Evolutionary conservation across 2,113 vertebrate genomes (phyloP).

Genomic region (Mesoclemmys tuberculata): DNA sequence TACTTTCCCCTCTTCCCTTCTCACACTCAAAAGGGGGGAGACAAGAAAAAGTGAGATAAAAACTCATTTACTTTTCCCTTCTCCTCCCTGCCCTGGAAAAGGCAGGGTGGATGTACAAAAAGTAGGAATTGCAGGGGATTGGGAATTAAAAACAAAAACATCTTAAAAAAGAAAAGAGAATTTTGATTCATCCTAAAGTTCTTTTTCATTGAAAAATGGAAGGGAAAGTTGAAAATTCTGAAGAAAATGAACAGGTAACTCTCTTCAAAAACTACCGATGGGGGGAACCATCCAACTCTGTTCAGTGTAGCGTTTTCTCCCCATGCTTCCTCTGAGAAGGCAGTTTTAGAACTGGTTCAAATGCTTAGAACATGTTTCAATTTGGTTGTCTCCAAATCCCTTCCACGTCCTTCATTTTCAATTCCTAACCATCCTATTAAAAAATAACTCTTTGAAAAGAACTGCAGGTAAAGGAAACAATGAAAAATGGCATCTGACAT

Average conservation of each 20-base stretch:
- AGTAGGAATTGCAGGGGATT: background rate
- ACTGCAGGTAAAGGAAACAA: slow-evolving; percentile 5
- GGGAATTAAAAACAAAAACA: background rate
- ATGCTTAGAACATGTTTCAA: slow-evolving; percentile 28
- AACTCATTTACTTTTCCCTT: background rate
- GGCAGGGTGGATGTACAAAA: background rate
- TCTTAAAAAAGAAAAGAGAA: background rate
- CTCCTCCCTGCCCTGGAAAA: background rate
- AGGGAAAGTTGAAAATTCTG: background rate
- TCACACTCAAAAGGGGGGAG: background rate
- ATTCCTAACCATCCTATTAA: background rate
- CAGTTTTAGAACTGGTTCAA: background rate
- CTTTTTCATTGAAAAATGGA: background rate
- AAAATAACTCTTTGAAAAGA: background rate
- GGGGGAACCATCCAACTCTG: background rate
- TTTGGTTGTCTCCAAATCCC: background rate
- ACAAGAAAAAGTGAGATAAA: background rate
- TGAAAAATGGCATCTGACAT: accelerated
- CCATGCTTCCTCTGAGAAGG: background rate
- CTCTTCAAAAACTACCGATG: background rate
- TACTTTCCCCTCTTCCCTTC: background rate
- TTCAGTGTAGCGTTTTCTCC: background rate
- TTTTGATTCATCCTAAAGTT: background rate
- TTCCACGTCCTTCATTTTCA: background rate
- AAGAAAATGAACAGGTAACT: background rate